phyloP scores from a whole-genome alignment of 1,140 invertebrate genomes.

The Drosophila carrolli region DNA sequence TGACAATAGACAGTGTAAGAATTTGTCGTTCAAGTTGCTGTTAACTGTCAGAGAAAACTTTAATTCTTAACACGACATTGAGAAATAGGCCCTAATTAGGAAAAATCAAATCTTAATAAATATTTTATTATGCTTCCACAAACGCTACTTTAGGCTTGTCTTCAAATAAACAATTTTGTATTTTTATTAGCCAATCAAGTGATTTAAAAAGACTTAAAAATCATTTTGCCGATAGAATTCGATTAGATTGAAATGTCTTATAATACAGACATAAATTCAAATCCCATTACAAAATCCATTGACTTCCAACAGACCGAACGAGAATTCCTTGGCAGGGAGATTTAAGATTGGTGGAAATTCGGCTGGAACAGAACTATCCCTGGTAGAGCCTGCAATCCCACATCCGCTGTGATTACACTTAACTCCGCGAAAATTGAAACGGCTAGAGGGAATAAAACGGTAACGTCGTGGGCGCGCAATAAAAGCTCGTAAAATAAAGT shows the following conservation, averaged over 20 bases:
- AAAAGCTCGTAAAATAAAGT: slow-evolving; percentile 78
- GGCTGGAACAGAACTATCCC: background rate
- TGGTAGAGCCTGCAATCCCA: slow-evolving; percentile 8
- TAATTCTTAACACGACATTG: no score
- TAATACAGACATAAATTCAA: background rate
- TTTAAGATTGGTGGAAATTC: slow-evolving; percentile 1
- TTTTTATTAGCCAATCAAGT: no score
- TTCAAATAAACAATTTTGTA: no score
- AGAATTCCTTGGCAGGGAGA: background rate
- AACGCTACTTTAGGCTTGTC: no score
- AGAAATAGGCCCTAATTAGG: no score
- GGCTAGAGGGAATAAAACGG: slow-evolving; percentile 54
- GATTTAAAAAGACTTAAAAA: no score
- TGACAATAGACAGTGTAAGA: no score
- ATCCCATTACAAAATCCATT: background rate
- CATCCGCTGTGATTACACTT: slow-evolving; percentile 55
- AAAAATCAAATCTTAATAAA: no score
- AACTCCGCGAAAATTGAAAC: slow-evolving; percentile 70
- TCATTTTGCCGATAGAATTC: no score
- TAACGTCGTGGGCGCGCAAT: slow-evolving; percentile 44
- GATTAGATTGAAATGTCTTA: background rate
- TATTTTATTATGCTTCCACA: no score
- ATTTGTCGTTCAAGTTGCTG: no score
- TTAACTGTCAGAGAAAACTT: no score
- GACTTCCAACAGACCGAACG: background rate